These are phyloP conservation scores for Protophormia terraenovae DNA, from an alignment of 2,888 invertebrate genomes.

Conservation along the genomic window DNA sequence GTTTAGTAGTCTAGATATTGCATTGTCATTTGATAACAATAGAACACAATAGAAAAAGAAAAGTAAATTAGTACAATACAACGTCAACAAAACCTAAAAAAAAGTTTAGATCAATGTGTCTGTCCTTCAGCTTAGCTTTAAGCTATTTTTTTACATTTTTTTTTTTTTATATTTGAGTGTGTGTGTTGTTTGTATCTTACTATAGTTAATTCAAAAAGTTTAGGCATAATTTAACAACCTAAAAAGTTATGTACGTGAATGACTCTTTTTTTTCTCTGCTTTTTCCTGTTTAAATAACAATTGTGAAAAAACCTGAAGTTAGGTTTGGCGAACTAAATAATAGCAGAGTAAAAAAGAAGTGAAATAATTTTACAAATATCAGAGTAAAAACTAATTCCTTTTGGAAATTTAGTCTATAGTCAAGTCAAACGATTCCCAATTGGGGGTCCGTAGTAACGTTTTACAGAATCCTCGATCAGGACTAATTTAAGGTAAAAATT, in stretches of 20 bases:
- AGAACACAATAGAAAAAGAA: not conserved
- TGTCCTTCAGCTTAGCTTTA: slow-evolving; percentile 1
- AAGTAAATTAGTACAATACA: slow-evolving; percentile 3
- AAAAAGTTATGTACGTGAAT: slow-evolving; percentile 13
- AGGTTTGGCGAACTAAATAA: not conserved
- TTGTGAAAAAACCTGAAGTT: not conserved
- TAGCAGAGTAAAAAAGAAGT: not conserved
- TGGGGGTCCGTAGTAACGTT: too few relatives aligned
- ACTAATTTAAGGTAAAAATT: too few relatives aligned
- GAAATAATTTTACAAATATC: too few relatives aligned
- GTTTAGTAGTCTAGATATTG: not conserved
- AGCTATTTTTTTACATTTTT: not conserved
- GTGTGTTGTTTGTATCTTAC: not conserved
- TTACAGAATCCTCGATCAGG: too few relatives aligned
- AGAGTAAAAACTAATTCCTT: too few relatives aligned
- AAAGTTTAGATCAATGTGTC: slow-evolving; percentile 13
- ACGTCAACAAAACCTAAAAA: not conserved
- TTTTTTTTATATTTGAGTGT: not conserved
- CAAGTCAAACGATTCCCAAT: too few relatives aligned
- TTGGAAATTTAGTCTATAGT: too few relatives aligned
- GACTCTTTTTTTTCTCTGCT: not conserved
- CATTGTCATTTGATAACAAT: not conserved
- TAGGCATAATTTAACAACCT: slow-evolving; percentile 20
- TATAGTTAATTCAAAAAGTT: slow-evolving; percentile 25
- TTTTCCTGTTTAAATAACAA: not conserved